Conservation (phyloP, 1,140 invertebrate genomes). For the Zelostemma sp. region DNA sequence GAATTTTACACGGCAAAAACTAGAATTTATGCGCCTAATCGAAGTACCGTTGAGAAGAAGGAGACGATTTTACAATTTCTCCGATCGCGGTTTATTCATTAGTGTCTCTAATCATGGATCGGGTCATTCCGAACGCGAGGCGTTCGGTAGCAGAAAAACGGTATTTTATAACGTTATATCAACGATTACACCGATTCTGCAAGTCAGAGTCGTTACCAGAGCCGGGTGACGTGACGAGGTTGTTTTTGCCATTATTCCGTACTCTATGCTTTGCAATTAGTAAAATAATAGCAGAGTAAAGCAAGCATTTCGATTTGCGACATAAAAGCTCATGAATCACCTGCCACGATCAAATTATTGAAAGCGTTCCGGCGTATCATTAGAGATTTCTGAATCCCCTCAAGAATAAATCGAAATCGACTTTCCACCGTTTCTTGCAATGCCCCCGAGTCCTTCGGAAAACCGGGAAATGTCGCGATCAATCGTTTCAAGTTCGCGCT, state of each 20-base stretch:
- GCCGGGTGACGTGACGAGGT: conserved; percentile 35
- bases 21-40: no score
- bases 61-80: conserved; percentile 20
- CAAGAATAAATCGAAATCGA: no score
- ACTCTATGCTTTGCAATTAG: conserved; percentile 41
- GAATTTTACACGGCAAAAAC: no score
- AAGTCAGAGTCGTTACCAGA: conserved; percentile 45
- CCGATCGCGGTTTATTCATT: conserved; percentile 27
- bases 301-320: conserved; percentile 37
- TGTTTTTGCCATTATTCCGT: conserved; percentile 42
- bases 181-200: conserved; percentile 38
- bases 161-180: conserved; percentile 36
- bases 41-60: no score
- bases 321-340: conserved; percentile 43
- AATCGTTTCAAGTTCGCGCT: no score
- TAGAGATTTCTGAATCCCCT: no score
- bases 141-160: conserved; percentile 34
- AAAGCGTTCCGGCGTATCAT: conserved; percentile 20
- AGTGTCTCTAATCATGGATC: conserved; percentile 26
- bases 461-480: no score
- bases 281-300: conserved; percentile 41
- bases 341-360: conserved; percentile 37
- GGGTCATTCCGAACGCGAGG: neutral
- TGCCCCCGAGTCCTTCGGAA: no score
- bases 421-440: no score